Evolutionary conservation across 2,797 vertebrate species (phyloP).

Genomic region (Octomys mimax): DNA sequence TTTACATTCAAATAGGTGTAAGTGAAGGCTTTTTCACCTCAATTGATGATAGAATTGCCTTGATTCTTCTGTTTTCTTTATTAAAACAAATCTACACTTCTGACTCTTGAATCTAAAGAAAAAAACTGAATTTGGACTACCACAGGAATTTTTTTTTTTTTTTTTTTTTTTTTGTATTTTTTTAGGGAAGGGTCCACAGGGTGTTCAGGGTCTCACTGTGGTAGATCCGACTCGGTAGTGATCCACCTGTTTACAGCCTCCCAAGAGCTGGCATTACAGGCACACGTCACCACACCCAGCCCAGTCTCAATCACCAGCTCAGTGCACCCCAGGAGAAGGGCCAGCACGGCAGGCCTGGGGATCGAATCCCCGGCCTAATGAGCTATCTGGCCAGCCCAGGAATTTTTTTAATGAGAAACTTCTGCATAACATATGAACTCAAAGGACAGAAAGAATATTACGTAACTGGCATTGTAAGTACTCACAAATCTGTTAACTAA

Average conservation of each 20-base stretch:
- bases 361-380: too few species aligned
- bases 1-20: slow-evolving; percentile 26
- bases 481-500: slow-evolving; percentile 67
- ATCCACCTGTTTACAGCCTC: too few species aligned
- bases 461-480: slow-evolving; percentile 64
- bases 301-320: too few species aligned
- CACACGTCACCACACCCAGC: too few species aligned
- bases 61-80: slow-evolving; percentile 56
- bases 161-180: too few species aligned
- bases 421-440: slow-evolving; percentile 58
- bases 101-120: slow-evolving; percentile 25
- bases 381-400: not conserved
- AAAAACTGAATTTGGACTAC: slow-evolving; percentile 56
- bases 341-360: too few species aligned
- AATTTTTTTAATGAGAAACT: slow-evolving; percentile 29
- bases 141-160: not conserved
- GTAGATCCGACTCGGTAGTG: too few species aligned
- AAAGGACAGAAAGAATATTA: slow-evolving; percentile 65
- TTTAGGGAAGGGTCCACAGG: too few species aligned
- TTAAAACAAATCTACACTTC: slow-evolving; percentile 48
- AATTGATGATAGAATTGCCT: slow-evolving; percentile 6
- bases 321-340: too few species aligned
- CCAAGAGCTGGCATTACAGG: too few species aligned
- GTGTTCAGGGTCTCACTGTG: too few species aligned
- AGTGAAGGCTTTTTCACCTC: not conserved